Base-by-base conservation (phyloP, 1,140 invertebrate species). In the Drosophila dunni region DNA sequence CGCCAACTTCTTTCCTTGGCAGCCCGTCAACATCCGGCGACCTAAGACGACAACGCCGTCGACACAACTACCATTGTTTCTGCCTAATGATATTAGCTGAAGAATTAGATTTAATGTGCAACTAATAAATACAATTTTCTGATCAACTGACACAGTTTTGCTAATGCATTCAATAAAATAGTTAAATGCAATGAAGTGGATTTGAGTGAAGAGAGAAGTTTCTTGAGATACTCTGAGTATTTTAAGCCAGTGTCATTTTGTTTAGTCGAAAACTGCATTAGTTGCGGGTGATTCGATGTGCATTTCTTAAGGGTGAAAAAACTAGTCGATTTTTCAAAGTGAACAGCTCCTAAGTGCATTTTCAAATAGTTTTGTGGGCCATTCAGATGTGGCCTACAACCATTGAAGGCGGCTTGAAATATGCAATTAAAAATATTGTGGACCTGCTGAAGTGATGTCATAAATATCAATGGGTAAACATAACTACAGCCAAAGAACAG, bases 361-460 rank as follows among this genome's bases (percentile, higher is more conserved):
- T 78, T 80, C 38, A 78, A 78, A 73, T 20, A 20, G 17, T 20
- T 88, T 73, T 56, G 72, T 78, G 34, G 63, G 24, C 24, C 24
- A 29, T 29, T 29, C 54, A 50, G 48, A 51, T 33, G 13, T 51
- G 24, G n/a, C 24, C 62, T 66, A 38, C 67, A 2, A n/a, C 56
- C 66, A 78, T 85, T 40, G 63, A 71, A 51, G 40, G 62, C 62
- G 10, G 29, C 54, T 45, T 53, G 74, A 44, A 63, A 62, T 48
- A 62, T 34, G 61, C 74, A 86, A 86, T 88, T 82, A 86, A 73
- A 88, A 81, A 68, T 34, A 29, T 10, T 34, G 34, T 61, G 51
- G 2, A 24, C 57, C 42, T 46, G 20, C n/a, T 51, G 17, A 57
- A 69, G 56, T 68, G 67, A 57, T 69, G 81, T 80, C 63, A 69